Evolutionary conservation across 2,888 invertebrate species (phyloP), one percentile per base, ranked within the genome.

Genomic region (Lithophane ornitopus): DNA sequence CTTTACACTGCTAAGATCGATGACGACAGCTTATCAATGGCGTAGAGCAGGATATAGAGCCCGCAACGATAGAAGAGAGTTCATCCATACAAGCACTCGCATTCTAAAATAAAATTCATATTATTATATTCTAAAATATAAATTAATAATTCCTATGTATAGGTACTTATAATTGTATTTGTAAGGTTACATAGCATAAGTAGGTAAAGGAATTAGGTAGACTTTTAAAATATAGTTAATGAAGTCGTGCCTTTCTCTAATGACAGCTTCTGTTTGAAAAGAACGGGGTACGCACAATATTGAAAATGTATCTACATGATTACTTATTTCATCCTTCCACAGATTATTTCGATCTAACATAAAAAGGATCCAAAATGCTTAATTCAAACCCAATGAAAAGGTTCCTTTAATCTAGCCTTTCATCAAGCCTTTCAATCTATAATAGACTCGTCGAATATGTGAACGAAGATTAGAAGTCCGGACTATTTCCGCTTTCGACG

Each of bases 331-430:
- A 56, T 14, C n/a, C n/a, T n/a, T 28, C 16, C n/a, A 19, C n/a
- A 26, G 34, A 59, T n/a, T 41, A 54, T 28, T 28, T 46, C 54
- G 19, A 44, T 28, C 12, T 34, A 41, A 9, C 22, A 56, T 62
- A 49, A 62, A 80, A 80, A 62, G 44, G 14, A 56, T 3, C 28
- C 34, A 12, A 44, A 39, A 52, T n/a, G 19, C 70, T 66, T 22
- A 28, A 62, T 80, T 78, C 44, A 74, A 62, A 65, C 16, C 6
- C 4, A 54, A 46, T 49, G n/a, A 67, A 80, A 78, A 74, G n/a
- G 49, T 44, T 56, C 19, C 9, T 54, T 44, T 80, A 56, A 49
- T 61, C 46, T 46, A 54, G 56, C 41, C 63, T 56, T 67, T 80
- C 66, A 67, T 61, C 41, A 39, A 61, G 56, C 49, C 63, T 56